phyloP scores from a whole-genome alignment of 2,888 invertebrate species.

The Eristalis tenax region DNA sequence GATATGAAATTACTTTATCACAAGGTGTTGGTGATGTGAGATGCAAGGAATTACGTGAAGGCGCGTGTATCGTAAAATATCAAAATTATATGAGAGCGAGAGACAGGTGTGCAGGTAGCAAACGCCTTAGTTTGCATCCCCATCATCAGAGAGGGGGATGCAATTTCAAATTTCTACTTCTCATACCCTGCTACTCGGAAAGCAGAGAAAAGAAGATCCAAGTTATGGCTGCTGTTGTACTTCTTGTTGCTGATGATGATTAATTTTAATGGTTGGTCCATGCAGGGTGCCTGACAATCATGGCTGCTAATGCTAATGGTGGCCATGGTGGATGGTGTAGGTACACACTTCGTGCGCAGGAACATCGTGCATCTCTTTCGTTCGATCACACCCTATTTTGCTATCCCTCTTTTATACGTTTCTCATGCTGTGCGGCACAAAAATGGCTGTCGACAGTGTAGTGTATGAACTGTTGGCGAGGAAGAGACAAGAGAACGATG shows the following conservation, averaged over 20 bases:
- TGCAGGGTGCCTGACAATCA: constrained; percentile 33
- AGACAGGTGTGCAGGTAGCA: constrained; percentile 10
- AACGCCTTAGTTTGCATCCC: not conserved
- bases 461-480: not conserved
- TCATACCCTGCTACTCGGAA: not conserved
- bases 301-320: constrained; percentile 49
- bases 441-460: constrained; percentile 50
- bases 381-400: not conserved
- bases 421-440: constrained; percentile 3
- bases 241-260: not conserved
- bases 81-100: not conserved
- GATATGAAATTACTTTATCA: not conserved
- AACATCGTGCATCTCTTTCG: constrained; percentile 3
- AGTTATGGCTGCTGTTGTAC: constrained; percentile 4
- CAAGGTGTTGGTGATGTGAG: not conserved
- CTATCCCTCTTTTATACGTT: not conserved
- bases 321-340: constrained; percentile 26
- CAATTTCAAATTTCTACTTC: not conserved
- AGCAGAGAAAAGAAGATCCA: not conserved
- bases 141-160: not conserved
- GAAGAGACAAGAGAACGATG: constrained; percentile 7
- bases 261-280: constrained; percentile 51
- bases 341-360: constrained; percentile 40
- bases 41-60: constrained; percentile 1
- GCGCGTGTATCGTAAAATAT: constrained; percentile 14